Percentiles rank a stretch among this genome's conserved stretches.
Evolutionary conservation across 2,113 vertebrate species (phyloP).

Genomic region (Tor tambroides): DNA sequence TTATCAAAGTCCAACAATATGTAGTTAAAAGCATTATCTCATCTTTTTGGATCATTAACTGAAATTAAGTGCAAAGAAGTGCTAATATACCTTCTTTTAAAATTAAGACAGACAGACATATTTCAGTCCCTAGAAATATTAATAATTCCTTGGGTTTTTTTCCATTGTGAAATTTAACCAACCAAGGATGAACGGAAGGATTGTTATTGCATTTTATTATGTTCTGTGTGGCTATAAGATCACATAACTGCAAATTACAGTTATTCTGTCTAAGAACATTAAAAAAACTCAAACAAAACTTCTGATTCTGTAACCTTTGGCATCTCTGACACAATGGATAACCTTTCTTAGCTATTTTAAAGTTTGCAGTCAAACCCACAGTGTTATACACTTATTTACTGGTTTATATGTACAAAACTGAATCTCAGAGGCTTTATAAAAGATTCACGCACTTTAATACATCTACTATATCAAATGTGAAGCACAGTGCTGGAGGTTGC

Average conservation of each 20-base stretch:
- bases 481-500: neutral
- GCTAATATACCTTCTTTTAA: too few relatives aligned
- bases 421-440: neutral
- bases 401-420: neutral
- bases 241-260: neutral
- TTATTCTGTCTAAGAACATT: neutral
- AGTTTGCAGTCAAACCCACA: neutral
- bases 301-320: neutral
- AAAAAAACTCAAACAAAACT: neutral
- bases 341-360: neutral
- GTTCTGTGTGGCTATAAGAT: neutral
- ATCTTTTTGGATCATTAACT: too few relatives aligned
- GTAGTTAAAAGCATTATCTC: too few relatives aligned
- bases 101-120: too few relatives aligned
- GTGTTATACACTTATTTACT: neutral
- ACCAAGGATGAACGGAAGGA: too few relatives aligned
- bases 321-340: neutral
- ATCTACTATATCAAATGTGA: neutral
- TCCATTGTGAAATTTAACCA: too few relatives aligned
- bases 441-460: neutral
- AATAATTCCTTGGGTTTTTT: too few relatives aligned
- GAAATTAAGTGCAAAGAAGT: too few relatives aligned
- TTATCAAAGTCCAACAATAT: too few relatives aligned
- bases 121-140: too few relatives aligned
- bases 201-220: too few relatives aligned